Base-by-base conservation (phyloP, 2,888 invertebrate species). In the Drosophila peninsularis region DNA sequence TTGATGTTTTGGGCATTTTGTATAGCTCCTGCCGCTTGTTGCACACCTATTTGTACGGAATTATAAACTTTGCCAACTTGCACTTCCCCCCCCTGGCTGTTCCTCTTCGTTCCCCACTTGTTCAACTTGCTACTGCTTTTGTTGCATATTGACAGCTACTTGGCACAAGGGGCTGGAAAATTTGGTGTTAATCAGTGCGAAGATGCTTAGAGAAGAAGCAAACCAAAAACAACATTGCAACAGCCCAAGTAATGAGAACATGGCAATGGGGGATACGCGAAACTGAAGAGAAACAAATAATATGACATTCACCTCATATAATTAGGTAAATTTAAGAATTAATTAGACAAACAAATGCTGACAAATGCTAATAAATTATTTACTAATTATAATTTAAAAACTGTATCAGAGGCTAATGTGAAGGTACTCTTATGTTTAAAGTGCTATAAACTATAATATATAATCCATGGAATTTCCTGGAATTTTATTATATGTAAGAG, bases 1-100 rank as follows among this genome's bases (percentile, higher is more conserved):
- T 86, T 86, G 88, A 85, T 88, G 88, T 86, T 88, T 88, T 75
- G 86, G 88, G 86, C 76, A 88, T 86, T 88, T 88, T 85, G 74
- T 81, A 62, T 64, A 77, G 70, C 70, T 62, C 67, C 63, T 64
- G 70, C 63, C 67, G 67, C 69, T 75, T 70, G 68, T 74, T 72
- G 69, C 75, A 78, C 69, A 71, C 66, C 74, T 61, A 56, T 66
- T 71, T 76, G 78, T 72, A 74, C 70, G 70, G 56, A 67, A 61
- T 64, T 32, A 71, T 50, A 78, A 81, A 84, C 69, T 80, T 82
- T 71, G 64, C 49, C 49, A 57, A 57, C 69, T 75, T 62, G 36
- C 42, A 45, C 47, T 50, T 53, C 56, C 41, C 42, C 19, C 39
- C 37, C 30, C 37, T 69, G 39, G 52, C 17, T 56, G 50, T 13